These are phyloP conservation scores for Nanorana parkeri DNA, from an alignment of 2,113 vertebrate species.

Conservation along the genomic window DNA sequence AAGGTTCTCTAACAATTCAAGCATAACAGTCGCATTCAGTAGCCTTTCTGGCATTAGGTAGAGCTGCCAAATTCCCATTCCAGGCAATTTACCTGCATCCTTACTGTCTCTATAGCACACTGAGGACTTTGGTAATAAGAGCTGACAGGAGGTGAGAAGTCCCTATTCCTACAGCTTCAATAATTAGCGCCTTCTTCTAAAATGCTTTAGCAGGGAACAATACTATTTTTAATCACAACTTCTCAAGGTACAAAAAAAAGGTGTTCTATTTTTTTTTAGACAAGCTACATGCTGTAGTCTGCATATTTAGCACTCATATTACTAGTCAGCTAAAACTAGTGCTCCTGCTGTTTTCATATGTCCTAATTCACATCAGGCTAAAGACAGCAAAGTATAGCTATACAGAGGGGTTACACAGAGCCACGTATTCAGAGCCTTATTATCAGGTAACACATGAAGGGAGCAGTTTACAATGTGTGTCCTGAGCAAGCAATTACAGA, in stretches of 20 bases:
- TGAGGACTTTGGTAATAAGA: not conserved
- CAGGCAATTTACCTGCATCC: no score
- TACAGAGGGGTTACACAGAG: not conserved
- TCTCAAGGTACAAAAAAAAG: constrained; percentile 11
- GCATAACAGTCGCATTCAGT: no score
- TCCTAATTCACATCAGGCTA: not conserved
- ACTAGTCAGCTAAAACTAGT: constrained; percentile 3
- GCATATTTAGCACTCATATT: constrained; percentile 14
- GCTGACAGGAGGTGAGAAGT: not conserved
- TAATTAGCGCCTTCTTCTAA: not conserved
- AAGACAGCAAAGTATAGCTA: not conserved
- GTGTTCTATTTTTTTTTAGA: constrained; percentile 8
- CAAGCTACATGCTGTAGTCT: constrained; percentile 20
- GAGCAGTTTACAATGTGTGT: no score
- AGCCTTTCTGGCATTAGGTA: no score
- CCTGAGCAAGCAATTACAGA: not conserved
- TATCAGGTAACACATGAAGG: not conserved
- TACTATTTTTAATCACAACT: constrained; percentile 16
- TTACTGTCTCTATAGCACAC: no score
- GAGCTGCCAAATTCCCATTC: no score
- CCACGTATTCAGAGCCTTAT: not conserved
- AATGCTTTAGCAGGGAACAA: not conserved
- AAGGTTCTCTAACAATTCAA: no score
- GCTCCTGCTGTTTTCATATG: constrained; percentile 1
- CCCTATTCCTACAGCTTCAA: not conserved